These are phyloP conservation scores for Oreotrochilus melanogaster DNA, from an alignment of 2,113 vertebrate genomes.

Conservation along the genomic window DNA sequence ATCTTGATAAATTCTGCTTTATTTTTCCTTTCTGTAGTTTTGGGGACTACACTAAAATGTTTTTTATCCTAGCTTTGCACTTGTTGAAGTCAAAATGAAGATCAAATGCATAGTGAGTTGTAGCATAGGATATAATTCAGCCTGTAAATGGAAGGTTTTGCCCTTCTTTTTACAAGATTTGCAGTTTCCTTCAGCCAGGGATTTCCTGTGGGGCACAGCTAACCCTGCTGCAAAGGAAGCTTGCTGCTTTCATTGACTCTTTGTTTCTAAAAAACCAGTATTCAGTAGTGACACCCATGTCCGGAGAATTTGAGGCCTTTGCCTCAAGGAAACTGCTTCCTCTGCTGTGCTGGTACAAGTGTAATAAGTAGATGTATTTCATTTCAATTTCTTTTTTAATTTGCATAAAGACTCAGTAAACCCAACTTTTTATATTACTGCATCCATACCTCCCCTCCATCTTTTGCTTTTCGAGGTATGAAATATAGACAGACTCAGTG, in stretches of 20 bases:
- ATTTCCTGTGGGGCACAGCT: slow-evolving; percentile 71
- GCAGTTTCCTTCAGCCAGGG: slow-evolving; percentile 37
- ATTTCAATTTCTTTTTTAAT: neutral
- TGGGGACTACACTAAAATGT: neutral
- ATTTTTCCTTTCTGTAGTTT: neutral
- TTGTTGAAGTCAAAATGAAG: neutral
- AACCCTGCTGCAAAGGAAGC: slow-evolving; percentile 58
- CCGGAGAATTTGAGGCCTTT: neutral
- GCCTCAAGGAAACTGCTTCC: neutral
- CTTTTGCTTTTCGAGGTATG: neutral
- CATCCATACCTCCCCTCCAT: neutral
- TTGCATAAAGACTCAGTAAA: neutral
- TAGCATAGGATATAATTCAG: neutral
- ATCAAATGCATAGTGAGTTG: neutral
- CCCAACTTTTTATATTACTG: neutral
- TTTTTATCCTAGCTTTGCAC: neutral
- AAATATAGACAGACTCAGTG: neutral
- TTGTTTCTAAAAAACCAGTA: slow-evolving; percentile 48
- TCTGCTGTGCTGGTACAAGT: neutral
- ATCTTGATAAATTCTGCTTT: neutral
- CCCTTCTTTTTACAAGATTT: slow-evolving; percentile 43
- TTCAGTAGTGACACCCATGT: slow-evolving; percentile 10
- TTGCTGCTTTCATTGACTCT: slow-evolving; percentile 54
- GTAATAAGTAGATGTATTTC: neutral
- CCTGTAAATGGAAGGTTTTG: slow-evolving; percentile 43